Base-by-base conservation (phyloP, 2,797 vertebrate genomes). In the Molossus molossus region DNA sequence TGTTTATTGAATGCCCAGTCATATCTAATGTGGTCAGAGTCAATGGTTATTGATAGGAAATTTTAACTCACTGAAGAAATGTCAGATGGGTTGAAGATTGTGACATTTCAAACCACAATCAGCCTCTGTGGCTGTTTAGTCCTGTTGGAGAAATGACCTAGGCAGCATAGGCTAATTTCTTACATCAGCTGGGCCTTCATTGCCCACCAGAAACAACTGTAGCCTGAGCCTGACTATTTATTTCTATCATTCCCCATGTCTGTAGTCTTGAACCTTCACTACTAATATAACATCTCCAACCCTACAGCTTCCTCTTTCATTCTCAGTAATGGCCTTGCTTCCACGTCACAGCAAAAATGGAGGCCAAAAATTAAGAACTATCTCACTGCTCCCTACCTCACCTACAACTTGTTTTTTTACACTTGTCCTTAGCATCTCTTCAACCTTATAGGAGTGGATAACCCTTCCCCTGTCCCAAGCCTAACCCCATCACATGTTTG, bases 331-430 rank as follows among this genome's bases (percentile, higher is more conserved):
- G 40, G 12, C 15, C 67, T 92, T 75, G 25, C 53, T 23, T 62
- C 23, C 21, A 76, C 17, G 33, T 82, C 48, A 82, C 25, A 72
- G 69, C n/a, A 65, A 40, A 94, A 90, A 33, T 14, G 40, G 33
- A 90, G 62, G 57, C 21, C 76, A 80, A n/a, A 33, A 88, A 60
- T 79, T 84, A 88, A 80, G 77, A 94, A 65, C 29, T 70, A 83
- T 60, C 48, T 79, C 72, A 58, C 50, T 84, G 25, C 18, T 57
- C 13, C 73, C 33, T 50, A 50, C n/a, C 21, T 33, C 29, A 72
- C 11, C 40, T 76, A 69, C 18, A 37, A 73, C 40, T 75, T 73
- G 55, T 65, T 62, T 87, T 84, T 75, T n/a, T 65, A 87, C 6
- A 40, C 6, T 37, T 84, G 64, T 83, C 27, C 23, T 67, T 85